Evolutionary conservation across 1,140 invertebrate genomes (phyloP).

Genomic region (Zeugodacus cucurbitae): DNA sequence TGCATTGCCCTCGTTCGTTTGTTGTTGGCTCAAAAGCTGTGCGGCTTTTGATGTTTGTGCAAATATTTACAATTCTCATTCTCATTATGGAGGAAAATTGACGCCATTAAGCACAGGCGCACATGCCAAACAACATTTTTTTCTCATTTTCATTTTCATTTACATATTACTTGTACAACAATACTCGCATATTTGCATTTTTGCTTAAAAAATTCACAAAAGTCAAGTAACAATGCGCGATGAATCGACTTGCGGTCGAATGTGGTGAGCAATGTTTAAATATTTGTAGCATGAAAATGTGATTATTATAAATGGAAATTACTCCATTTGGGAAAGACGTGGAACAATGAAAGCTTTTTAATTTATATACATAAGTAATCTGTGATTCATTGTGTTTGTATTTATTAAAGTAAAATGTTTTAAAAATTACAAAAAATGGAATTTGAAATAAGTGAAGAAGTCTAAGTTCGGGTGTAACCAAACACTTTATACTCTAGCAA

Average conservation of each 20-base stretch:
- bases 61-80: constrained; percentile 18
- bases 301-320: neutral
- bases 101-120: neutral
- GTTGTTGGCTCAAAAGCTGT: neutral
- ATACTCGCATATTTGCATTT: neutral
- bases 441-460: too few species aligned
- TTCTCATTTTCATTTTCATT: too few species aligned
- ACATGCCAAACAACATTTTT: neutral
- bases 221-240: neutral
- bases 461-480: too few species aligned
- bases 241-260: neutral
- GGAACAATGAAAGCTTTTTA: too few species aligned
- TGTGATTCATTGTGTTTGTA: too few species aligned
- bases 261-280: neutral
- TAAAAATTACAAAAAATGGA: too few species aligned
- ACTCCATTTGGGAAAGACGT: too few species aligned
- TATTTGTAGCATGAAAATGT: neutral
- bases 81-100: neutral
- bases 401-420: too few species aligned
- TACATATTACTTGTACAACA: neutral
- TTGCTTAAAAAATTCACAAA: neutral
- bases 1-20: neutral
- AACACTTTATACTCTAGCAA: too few species aligned
- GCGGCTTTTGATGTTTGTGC: neutral
- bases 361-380: too few species aligned